Base-by-base conservation (phyloP, 2,888 invertebrate genomes). In the Lepetodrilus schrolli region DNA sequence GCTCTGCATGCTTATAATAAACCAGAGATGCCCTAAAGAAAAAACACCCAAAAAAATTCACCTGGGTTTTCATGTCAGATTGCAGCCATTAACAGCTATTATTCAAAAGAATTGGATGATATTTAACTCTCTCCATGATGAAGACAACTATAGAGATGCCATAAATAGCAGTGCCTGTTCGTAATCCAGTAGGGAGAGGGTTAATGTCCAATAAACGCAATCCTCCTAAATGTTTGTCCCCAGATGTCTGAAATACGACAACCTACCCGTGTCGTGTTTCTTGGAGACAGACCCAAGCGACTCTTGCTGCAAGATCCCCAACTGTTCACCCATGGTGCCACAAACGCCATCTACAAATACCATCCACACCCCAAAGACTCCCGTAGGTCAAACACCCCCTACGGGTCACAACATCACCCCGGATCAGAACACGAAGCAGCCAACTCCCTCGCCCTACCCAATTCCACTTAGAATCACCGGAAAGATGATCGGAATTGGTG, bases 221-320 rank as follows among this genome's bases (percentile, higher is more conserved):
- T n/a, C n/a, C n/a, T 38, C 38, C 13, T 2, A 23, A 10, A 4
- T 49, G 3, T 26, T 66, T 13, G 0, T 51, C 20, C 26, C 5
- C 74, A 85, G 85, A 77, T 86, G 86, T 71, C 78, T 81, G 36
- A 73, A 80, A 36, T 84, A 80, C 74, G 71, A 82, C 74, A 80
- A 83, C 69, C 74, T 86, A 3, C 86, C 84, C 50, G 50, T 75
- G 20, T 78, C 81, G 70, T 86, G 86, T 58, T 80, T 80, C 72
- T 76, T 84, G 77, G 81, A 83, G 36, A 74, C 79, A 17, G 84
- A 86, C 75, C 84, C 84, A 5, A 80, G 77, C 3, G 84, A 86
- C 74, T 70, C 79, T 30, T 86, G 86, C 81, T 86, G 86, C 74
- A 83, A 82, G 78, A 74, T 75, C 1, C 82, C 84, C 30, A 71